Evolutionary conservation across 2,888 invertebrate species (phyloP).

Genomic region (Polia nebulosa): DNA sequence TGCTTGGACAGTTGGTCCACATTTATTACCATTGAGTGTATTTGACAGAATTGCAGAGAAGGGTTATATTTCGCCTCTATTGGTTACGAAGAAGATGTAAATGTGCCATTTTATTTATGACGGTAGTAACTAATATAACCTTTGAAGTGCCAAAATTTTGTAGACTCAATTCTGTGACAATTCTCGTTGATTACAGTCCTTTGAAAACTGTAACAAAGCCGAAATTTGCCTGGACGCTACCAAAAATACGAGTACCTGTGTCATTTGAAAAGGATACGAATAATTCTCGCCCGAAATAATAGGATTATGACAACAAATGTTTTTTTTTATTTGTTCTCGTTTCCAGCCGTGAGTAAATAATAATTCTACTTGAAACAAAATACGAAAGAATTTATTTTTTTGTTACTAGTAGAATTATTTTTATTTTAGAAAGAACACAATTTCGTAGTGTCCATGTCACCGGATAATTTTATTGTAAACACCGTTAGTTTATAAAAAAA

Average conservation of each 20-base stretch:
- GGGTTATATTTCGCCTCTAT: too few relatives aligned
- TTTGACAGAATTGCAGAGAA: too few relatives aligned
- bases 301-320: background rate
- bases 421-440: background rate
- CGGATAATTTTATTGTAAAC: too few relatives aligned
- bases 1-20: too few relatives aligned
- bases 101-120: too few relatives aligned
- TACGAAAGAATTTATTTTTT: background rate
- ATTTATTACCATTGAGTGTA: too few relatives aligned
- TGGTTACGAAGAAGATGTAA: too few relatives aligned
- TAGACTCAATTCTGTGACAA: background rate
- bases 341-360: background rate
- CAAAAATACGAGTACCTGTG: background rate
- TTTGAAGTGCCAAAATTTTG: slow-evolving; percentile 2
- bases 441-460: too few relatives aligned
- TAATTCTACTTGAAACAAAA: background rate
- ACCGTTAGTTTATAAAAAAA: too few relatives aligned
- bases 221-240: background rate
- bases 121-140: background rate
- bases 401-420: background rate
- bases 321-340: background rate
- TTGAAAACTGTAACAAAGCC: slow-evolving; percentile 33
- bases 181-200: slow-evolving; percentile 12
- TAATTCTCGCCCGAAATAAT: background rate
- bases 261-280: background rate